Conservation (phyloP, 2,797 vertebrate species). For the Sebastes nivosus region DNA sequence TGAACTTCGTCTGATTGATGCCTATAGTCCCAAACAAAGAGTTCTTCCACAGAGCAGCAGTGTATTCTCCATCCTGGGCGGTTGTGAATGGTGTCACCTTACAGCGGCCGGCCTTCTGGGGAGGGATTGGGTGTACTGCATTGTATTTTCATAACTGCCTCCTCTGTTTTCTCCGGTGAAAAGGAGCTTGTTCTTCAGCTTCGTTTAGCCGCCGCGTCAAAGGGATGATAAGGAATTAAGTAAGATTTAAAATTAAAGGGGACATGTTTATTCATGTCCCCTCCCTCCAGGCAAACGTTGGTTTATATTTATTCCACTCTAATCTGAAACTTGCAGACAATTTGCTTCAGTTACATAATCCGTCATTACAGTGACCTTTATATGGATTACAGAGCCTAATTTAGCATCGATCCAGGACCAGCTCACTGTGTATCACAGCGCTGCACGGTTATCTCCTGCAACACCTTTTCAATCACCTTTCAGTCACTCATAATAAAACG, state of each 20-base stretch:
- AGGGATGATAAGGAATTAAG: neutral
- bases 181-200: neutral
- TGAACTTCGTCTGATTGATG: neutral
- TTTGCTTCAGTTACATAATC: neutral
- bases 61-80: neutral
- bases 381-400: neutral
- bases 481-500: neutral
- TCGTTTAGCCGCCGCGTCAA: neutral
- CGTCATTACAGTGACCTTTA: neutral
- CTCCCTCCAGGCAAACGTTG: neutral
- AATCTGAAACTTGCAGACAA: neutral
- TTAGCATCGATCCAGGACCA: neutral
- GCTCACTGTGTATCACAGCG: neutral
- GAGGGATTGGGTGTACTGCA: neutral
- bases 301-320: neutral
- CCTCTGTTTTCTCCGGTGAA: constrained; percentile 9
- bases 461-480: neutral
- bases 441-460: neutral
- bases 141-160: constrained; percentile 7
- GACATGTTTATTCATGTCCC: neutral
- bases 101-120: neutral
- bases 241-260: neutral
- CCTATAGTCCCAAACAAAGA: neutral
- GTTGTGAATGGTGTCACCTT: constrained; percentile 12
- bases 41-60: neutral